Base-by-base conservation (phyloP, 2,888 invertebrate species). In the Agrilus cyanescens region DNA sequence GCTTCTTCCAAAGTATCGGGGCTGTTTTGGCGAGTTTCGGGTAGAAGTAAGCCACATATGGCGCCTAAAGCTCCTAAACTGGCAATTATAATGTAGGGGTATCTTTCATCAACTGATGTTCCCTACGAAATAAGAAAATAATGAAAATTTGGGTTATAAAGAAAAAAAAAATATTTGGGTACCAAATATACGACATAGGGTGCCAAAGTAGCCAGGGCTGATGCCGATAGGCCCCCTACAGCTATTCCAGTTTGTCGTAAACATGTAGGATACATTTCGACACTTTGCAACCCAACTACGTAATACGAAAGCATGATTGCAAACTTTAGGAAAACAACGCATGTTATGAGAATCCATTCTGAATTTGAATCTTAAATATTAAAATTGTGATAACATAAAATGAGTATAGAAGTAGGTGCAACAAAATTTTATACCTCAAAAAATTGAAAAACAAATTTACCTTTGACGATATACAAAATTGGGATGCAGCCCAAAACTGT, bases 231-330 rank as follows among this genome's bases (percentile, higher is more conserved):
- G 41, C 71, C 70, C 25, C 77, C 75, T 43, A 80, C 56, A 1
- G 79, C 73, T 50, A 76, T 71, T 39, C 80, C 81, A 6, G 78
- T 74, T 55, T 80, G 78, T 15, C 82, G 66, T 29, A 80, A 63
- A 51, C 75, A 75, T 0, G 81, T 81, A 12, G 81, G 81, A 58
- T 78, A 80, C 14, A 78, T 67, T 61, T 82, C 81, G 59, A 80
- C 71, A 43, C 75, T 73, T 48, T 80, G 73, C 40, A 81, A 62
- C 54, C 72, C 74, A 18, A 73, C 71, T 13, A 73, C 67, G 52
- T 76, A 76, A 57, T 74, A 78, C 5, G 73, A 67, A 16, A 76
- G 56, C 4, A 75, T 73, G 41, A 73, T 67, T 16, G 68, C 64
- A 49, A 76, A 67, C 57, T 75, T 74, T 44, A 72, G 68, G 20